Conservation (phyloP, 2,113 vertebrate species). For the Stercorarius parasiticus region DNA sequence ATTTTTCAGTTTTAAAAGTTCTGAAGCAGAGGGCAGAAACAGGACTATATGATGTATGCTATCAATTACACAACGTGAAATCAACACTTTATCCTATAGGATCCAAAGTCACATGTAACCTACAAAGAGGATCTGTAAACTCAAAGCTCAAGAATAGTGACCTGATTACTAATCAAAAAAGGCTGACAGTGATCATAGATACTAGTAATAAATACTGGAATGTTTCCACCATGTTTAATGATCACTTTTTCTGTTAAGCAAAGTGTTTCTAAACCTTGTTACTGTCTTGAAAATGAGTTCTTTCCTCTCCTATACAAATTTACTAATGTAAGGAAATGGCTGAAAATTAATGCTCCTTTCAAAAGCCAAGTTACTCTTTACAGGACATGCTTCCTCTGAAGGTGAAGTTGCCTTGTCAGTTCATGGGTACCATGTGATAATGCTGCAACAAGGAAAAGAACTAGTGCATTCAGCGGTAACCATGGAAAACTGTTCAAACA, state of each 20-base stretch:
- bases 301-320: neutral
- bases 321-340: neutral
- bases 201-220: neutral
- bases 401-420: neutral
- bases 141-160: neutral
- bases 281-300: neutral
- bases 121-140: neutral
- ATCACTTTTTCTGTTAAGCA: neutral
- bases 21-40: neutral
- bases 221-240: neutral
- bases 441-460: neutral
- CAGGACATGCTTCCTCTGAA: neutral
- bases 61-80: neutral
- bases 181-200: neutral
- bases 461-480: neutral
- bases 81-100: neutral
- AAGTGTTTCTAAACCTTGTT: neutral
- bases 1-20: neutral
- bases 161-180: neutral
- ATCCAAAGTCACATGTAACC: neutral
- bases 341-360: neutral
- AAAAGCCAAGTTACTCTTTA: neutral
- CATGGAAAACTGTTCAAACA: neutral
- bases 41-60: neutral
- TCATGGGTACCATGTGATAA: neutral